phyloP scores from a whole-genome alignment of 1,140 invertebrate species.

The Ceratoteleas bidentatus region DNA sequence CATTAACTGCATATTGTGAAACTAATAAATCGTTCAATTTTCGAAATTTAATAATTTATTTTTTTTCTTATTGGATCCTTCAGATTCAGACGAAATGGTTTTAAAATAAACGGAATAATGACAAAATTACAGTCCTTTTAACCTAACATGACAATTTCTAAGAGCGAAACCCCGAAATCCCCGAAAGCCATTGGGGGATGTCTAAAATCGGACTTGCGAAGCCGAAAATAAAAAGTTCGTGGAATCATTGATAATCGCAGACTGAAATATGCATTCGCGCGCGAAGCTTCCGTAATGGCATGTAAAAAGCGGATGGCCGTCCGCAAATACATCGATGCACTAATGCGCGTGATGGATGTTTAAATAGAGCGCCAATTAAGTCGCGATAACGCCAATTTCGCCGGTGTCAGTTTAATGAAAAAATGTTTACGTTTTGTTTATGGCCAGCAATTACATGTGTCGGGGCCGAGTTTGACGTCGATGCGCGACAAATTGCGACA shows the following conservation, averaged over 20 bases:
- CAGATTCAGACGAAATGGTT: too few species aligned
- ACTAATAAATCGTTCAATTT: too few species aligned
- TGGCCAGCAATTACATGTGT: constrained; percentile 33
- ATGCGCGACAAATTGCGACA: constrained; percentile 23
- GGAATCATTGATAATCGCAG: not conserved
- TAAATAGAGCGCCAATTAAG: constrained; percentile 37
- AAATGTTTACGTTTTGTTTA: constrained; percentile 25
- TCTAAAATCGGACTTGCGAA: too few species aligned
- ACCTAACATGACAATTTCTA: too few species aligned
- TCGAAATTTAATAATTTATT: too few species aligned
- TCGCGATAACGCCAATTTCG: constrained; percentile 34
- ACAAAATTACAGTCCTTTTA: too few species aligned
- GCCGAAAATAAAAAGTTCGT: not conserved
- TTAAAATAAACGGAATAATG: too few species aligned
- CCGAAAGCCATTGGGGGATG: too few species aligned
- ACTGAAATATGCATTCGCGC: not conserved
- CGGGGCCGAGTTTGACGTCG: constrained; percentile 26
- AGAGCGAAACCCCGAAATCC: too few species aligned
- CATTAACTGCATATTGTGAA: too few species aligned
- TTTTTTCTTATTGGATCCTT: too few species aligned
- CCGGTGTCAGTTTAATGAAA: constrained; percentile 34
- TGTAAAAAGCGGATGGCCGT: constrained; percentile 14
- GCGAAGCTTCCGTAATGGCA: constrained; percentile 8
- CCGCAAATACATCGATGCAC: constrained; percentile 7
- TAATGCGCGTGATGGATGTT: constrained; percentile 26